Conservation (phyloP, 2,797 vertebrate species). For the Coreius guichenoti region DNA sequence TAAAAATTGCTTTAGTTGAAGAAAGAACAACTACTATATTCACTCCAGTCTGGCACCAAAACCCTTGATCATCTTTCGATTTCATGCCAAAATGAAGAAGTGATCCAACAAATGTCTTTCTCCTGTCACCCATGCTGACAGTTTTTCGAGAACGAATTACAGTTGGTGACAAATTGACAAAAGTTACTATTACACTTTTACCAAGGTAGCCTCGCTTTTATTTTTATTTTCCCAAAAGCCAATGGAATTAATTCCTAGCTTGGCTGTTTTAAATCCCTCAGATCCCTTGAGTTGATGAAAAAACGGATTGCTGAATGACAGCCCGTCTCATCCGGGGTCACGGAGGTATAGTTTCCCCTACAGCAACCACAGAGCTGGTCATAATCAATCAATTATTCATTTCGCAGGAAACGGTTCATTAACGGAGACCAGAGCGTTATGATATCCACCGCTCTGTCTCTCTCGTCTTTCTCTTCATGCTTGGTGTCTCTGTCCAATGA, state of each 20-base stretch:
- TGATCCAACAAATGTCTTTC: not conserved
- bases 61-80: not conserved
- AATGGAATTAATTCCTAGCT: not conserved
- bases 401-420: slow-evolving; percentile 41
- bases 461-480: not conserved
- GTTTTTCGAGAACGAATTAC: not conserved
- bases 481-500: not conserved
- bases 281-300: slow-evolving; percentile 24
- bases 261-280: slow-evolving; percentile 9
- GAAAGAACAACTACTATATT: not conserved
- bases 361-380: slow-evolving; percentile 28
- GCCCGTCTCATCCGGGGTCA: slow-evolving; percentile 21
- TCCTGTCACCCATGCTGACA: not conserved
- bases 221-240: not conserved
- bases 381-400: slow-evolving; percentile 48
- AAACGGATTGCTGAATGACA: slow-evolving; percentile 31
- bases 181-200: not conserved
- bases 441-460: slow-evolving; percentile 18
- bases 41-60: not conserved
- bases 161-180: not conserved
- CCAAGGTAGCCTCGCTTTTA: not conserved
- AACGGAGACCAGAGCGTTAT: slow-evolving; percentile 7
- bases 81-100: slow-evolving; percentile 10
- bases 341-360: not conserved
- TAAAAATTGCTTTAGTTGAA: not conserved